Evolutionary conservation across 2,113 vertebrate species (phyloP), one percentile per base, ranked within the genome.

Genomic region (Mola mola): DNA sequence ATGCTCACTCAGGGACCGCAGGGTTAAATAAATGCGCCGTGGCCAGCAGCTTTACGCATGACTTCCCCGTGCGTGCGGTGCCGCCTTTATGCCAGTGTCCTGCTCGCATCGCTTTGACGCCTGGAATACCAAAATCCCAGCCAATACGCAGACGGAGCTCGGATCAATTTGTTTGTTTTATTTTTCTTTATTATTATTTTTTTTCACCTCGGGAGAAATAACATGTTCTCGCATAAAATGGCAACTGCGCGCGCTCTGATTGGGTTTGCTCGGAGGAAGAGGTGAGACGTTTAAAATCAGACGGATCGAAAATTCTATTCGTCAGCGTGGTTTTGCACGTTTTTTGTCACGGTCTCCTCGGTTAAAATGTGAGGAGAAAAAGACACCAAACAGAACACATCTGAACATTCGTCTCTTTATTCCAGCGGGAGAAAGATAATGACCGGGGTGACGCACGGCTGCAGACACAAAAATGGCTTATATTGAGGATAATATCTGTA

Each of bases 11-110:
- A 79, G 82, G 57, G 52, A 83, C 80, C 81, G 72, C 4, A 84
- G 81, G 83, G 73, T 85, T 81, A 84, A 87, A 84, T 33, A 57
- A 56, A 72, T 63, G 59, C 66, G 16, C 70, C 75, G 63, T 62
- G 42, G 75, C 83, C 62, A 52, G 22, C 43, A 58, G 79, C 61
- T 86, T 88, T 87, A 86, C 85, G 87, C 88, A 84, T 80, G 85
- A 84, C 80, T 80, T 71, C 75, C 49, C 70, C 31, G 75, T 26
- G 73, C 79, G 71, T 76, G n/a, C n/a, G n/a, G n/a, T n/a, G 67
- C 63, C 46, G 59, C 40, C 73, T 55, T 43, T 44, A n/a, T 22
- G 25, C 41, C 72, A 58, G 42, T 17, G 24, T 65, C 60, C 57
- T 58, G 62, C 46, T 34, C 58, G 41, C 61, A 66, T 67, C 59